Conservation (phyloP, 2,888 invertebrate genomes). For the Pristionchus exspectatus region DNA sequence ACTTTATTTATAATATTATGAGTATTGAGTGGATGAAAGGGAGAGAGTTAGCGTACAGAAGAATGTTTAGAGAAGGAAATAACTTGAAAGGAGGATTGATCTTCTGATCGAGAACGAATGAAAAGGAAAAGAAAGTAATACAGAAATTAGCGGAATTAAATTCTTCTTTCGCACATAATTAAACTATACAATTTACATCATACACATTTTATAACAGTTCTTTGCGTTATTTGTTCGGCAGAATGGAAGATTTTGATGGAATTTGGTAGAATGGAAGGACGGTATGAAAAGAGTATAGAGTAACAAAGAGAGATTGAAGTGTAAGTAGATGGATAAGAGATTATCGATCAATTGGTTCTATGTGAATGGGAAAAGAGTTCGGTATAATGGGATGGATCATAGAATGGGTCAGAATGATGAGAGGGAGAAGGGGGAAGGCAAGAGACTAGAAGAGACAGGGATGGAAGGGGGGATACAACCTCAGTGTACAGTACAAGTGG, state of each 20-base stretch:
- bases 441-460: conserved; percentile 37
- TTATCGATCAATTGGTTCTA: neutral
- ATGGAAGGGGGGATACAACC: conserved; percentile 18
- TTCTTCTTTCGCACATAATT: conserved; percentile 21
- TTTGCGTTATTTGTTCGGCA: conserved; percentile 24
- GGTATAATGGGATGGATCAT: neutral
- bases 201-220: conserved; percentile 25
- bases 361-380: neutral
- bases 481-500: conserved; percentile 42
- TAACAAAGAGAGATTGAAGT: neutral
- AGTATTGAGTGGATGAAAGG: conserved; percentile 19
- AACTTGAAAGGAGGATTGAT: neutral
- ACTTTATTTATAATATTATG: conserved; percentile 37
- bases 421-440: neutral
- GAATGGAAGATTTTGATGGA: neutral
- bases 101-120: neutral
- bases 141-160: neutral
- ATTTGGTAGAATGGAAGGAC: neutral
- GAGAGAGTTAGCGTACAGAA: neutral
- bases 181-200: neutral
- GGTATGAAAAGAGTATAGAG: neutral
- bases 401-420: conserved; percentile 14
- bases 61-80: neutral
- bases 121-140: neutral
- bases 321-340: conserved; percentile 11